Evolutionary conservation across 2,113 vertebrate genomes (phyloP), one percentile per base, ranked within the genome.

Genomic region (Tupaia tana): DNA sequence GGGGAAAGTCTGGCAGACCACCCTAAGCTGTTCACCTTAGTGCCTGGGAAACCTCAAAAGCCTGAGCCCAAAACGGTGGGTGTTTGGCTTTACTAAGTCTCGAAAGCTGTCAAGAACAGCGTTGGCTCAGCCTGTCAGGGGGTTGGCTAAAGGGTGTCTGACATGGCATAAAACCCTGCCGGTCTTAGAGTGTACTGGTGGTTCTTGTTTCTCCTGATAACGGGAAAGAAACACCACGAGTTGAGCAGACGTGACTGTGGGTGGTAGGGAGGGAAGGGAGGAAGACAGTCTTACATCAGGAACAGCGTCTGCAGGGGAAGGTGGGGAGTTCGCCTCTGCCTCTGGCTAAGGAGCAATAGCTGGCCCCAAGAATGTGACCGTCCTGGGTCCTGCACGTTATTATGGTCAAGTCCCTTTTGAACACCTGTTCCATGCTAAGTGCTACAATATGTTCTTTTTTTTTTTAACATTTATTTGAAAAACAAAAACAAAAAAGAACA

Each of bases 391-490:
- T 34, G 59, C n/a, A 58, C 8, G 9, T 13, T 9, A 1, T 14
- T 9, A 19, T 9, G 54, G 19, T 3, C 58, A 64, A n/a, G 74
- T 77, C 20, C 59, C 31, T 81, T 66, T 59, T 25, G 56, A 80
- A 61, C 19, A 18, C 52, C 43, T 54, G 22, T 27, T 56, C 91
- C 77, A 22, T 43, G 27, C 54, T 25, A 74, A 29, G 11, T 83
- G 7, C 67, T 54, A 16, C 66, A 12, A 9, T 54, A 92, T 90
- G 34, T 16, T 85, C 52, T 20, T 64, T 83, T 78, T 6, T 24
- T 59, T 91, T 29, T 58, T 27, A 64, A 70, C 9, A 25, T 52
- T 86, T 79, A 75, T 63, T 79, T 87, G 56, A 94, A 71, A 85
- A 95, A 64, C 4, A 43, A 79, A 86, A 67, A 64, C 2, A 67